Percentiles rank a stretch among this genome's conserved stretches.
Conservation (phyloP, 1,140 invertebrate species). For the Hylaeus volcanicus region DNA sequence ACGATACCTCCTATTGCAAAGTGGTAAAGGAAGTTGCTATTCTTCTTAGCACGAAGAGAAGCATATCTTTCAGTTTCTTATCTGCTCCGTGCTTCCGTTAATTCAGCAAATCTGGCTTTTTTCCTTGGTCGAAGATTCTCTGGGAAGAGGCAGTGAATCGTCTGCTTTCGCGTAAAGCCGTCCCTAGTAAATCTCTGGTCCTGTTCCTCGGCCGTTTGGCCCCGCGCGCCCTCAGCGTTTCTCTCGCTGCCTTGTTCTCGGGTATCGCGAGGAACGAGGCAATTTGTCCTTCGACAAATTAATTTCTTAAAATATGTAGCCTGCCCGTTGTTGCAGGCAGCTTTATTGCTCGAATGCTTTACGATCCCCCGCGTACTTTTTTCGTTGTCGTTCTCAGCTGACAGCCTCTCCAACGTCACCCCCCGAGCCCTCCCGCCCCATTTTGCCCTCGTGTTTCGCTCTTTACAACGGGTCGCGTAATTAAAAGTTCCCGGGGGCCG, state of each 20-base stretch:
- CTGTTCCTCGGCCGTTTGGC: too few species aligned
- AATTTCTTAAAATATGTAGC: constrained; percentile 73
- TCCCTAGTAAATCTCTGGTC: too few species aligned
- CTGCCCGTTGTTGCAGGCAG: constrained; percentile 57
- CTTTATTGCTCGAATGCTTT: constrained; percentile 70
- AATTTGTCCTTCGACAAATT: constrained; percentile 75
- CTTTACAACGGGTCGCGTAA: constrained; percentile 50
- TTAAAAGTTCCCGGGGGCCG: constrained; percentile 58
- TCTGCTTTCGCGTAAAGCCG: too few species aligned
- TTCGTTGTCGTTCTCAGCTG: constrained; percentile 28
- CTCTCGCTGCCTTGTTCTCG: constrained; percentile 10
- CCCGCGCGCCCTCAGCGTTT: background rate
- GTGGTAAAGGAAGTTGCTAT: too few species aligned
- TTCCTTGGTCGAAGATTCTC: too few species aligned
- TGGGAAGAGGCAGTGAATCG: too few species aligned
- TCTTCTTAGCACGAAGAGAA: too few species aligned
- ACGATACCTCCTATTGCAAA: too few species aligned
- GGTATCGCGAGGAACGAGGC: constrained; percentile 54
- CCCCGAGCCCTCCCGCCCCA: background rate
- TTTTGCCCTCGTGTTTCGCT: background rate
- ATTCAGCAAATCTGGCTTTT: too few species aligned
- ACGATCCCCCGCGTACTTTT: constrained; percentile 57
- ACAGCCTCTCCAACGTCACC: background rate
- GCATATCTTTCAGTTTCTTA: too few species aligned
- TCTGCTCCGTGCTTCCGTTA: too few species aligned